Base-by-base conservation (phyloP, 2,888 invertebrate genomes). In the Drosophila fulvimacula region DNA sequence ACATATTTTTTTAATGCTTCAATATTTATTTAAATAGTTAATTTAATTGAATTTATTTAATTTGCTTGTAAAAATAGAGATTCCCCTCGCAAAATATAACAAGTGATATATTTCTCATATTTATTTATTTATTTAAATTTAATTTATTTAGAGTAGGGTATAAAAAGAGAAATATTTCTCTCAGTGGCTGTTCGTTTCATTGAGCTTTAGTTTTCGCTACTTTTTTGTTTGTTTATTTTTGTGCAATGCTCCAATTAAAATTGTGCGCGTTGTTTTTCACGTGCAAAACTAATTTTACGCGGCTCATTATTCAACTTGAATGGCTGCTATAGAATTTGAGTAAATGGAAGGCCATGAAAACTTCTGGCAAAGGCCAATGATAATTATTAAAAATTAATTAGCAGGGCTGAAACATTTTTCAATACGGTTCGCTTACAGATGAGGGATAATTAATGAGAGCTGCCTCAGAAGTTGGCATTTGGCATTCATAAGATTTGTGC, bases 381-480 rank as follows among this genome's bases (percentile, higher is more conserved):
- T 81, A 76, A 71, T 79, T 80, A 84, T 79, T 63, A 76, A 81
- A 79, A 82, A 80, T 76, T 81, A 86, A 88, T 88, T 83, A 83
- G 84, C 53, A 56, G 48, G 19, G 44, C 52, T 53, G 41, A 52
- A 59, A 52, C 56, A 86, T 78, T 74, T 77, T 72, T 75, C 85
- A 81, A 74, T 57, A 62, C 32, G 62, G 27, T 36, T 58, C 34
- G 15, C 17, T 48, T 38, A 27, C 53, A 55, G 71, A 49, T 42
- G 61, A 55, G 55, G 60, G 49, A 55, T 73, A 85, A 88, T 79
- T 76, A 85, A 85, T 88, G 75, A 52, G 68, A 66, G 59, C 46
- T 68, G 74, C 27, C 55, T 30, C 34, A 30, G 27, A 34, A 36
- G 71, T 52, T 55, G 51, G 59, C 65, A 52, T 66, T 49, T 57